Base-by-base conservation (phyloP, 2,113 vertebrate species). In the Platysteira castanea region DNA sequence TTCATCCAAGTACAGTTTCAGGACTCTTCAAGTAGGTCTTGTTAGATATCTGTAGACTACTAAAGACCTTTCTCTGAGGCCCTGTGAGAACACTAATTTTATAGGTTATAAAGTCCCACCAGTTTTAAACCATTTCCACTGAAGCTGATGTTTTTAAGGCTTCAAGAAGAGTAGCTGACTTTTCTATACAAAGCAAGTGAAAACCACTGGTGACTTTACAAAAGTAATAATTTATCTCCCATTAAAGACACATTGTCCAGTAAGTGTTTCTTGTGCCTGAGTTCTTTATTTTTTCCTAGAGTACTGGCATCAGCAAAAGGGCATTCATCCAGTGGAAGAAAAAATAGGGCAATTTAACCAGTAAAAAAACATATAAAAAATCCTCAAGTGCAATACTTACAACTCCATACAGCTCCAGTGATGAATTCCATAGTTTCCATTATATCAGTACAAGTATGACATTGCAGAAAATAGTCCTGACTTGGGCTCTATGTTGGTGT, bases 151-250 rank as follows among this genome's bases (percentile, higher is more conserved):
- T 82, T 94, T 92, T 84, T 79, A 93, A 93, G 39, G 27, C 54
- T 84, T 89, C 67, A 59, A 68, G 92, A 93, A 52, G 44, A 87
- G 70, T 49, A 82, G 65, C 76, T 90, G 89, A 89, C 53, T 92
- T 64, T 52, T 75, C 64, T 80, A 22, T 76, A 70, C 39, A 92
- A 87, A 95, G 73, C 47, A 87, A 95, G 59, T 82, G 52, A 69
- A 95, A 91, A 79, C 18, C 61, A 84, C 74, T 91, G 59, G 50
- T 89, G 83, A 73, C 67, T 91, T 96, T 70, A 77, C 42, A 73
- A 69, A 93, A 96, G 75, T 54, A 60, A 69, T 89, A 56, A 87
- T 90, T 93, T 82, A 90, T 86, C 56, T 13, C 11, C n/a, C 0
- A 0, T 90, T 95, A 86, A 85, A 95, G 79, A 84, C 47, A 61